Percentiles rank a stretch among this genome's conserved stretches.
These are phyloP conservation scores for Pantherophis alleghaniensis DNA, from an alignment of 2,797 vertebrate species.

Conservation along the genomic window DNA sequence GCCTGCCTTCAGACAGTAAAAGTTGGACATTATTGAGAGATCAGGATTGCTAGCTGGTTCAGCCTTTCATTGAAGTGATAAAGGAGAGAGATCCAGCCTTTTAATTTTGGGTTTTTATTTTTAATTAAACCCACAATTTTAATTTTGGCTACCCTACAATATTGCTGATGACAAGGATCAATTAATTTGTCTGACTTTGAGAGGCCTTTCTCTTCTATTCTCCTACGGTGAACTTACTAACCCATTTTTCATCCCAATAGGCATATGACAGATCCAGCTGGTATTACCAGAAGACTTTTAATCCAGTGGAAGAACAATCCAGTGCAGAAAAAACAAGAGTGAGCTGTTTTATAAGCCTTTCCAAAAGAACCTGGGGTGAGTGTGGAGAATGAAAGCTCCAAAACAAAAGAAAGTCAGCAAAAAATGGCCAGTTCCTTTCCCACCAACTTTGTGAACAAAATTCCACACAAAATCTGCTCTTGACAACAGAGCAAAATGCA, in stretches of 20 bases:
- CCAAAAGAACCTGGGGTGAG: neutral
- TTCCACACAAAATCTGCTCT: neutral
- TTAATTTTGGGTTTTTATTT: neutral
- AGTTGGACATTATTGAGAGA: neutral
- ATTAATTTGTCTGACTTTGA: neutral
- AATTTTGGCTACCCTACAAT: neutral
- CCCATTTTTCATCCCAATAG: neutral
- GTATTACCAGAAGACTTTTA: neutral
- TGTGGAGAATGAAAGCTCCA: neutral
- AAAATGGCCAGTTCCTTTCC: neutral
- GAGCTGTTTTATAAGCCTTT: neutral
- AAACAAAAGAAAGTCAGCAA: neutral
- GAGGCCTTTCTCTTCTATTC: neutral
- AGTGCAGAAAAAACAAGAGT: neutral
- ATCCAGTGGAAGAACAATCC: neutral
- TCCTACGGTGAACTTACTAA: neutral
- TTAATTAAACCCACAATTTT: neutral
- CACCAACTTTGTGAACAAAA: neutral
- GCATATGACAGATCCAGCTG: neutral
- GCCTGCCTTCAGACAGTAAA: neutral
- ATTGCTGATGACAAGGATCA: neutral
- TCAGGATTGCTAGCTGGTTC: neutral
- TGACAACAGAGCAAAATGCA: neutral
- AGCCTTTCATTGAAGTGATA: neutral
- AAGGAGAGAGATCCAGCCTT: neutral